phyloP scores from a whole-genome alignment of 2,113 vertebrate genomes.

The Strix aluco region DNA sequence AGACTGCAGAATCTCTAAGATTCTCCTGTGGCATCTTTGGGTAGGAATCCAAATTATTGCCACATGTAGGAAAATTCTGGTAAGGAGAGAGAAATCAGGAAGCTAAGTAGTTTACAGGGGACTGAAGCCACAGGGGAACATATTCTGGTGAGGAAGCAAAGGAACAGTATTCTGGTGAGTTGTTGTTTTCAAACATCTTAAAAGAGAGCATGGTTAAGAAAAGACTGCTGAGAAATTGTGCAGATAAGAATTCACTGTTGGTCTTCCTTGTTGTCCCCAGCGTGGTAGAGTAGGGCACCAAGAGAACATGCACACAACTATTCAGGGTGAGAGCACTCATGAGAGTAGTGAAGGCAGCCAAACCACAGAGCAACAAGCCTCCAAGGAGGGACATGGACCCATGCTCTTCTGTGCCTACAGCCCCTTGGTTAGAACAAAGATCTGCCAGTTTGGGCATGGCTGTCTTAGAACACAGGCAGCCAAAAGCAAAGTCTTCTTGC shows the following conservation, averaged over 20 bases:
- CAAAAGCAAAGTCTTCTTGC: neutral
- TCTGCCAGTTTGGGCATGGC: neutral
- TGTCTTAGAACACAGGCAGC: neutral
- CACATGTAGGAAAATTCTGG: neutral
- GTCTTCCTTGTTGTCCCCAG: neutral
- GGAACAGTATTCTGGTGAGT: neutral
- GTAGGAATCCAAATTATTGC: neutral
- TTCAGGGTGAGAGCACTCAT: neutral
- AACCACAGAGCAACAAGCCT: neutral
- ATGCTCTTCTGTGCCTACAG: neutral
- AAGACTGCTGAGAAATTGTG: neutral
- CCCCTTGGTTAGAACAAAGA: neutral
- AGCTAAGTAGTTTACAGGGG: neutral
- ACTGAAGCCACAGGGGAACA: neutral
- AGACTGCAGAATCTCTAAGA: neutral
- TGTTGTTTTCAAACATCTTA: neutral
- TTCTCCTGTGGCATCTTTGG: neutral
- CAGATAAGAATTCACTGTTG: neutral
- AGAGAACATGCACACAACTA: neutral
- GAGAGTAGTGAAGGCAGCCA: neutral
- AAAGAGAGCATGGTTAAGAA: neutral
- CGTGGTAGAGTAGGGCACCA: neutral
- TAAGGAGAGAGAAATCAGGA: neutral
- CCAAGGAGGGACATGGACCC: neutral
- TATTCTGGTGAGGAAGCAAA: neutral